Percentiles rank a stretch among this genome's conserved stretches.
Conservation (phyloP, 2,797 vertebrate genomes). For the Tauraco hartlaubi region DNA sequence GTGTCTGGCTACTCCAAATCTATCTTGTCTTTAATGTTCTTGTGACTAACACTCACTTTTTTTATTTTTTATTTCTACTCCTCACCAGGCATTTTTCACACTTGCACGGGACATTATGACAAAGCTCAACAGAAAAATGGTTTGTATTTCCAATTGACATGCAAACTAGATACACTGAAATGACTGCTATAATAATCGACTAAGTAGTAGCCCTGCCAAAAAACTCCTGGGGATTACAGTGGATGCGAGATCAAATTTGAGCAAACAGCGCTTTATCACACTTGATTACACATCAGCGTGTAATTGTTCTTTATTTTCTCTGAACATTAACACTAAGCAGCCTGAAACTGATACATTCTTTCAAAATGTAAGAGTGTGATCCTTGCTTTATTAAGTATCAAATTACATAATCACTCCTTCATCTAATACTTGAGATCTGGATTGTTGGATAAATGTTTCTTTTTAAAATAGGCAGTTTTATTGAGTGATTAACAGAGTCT, state of each 20-base stretch:
- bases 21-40: not conserved
- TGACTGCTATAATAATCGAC: not conserved
- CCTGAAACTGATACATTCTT: not conserved
- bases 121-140: constrained; percentile 98
- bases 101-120: constrained; percentile 97
- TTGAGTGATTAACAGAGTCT: not conserved
- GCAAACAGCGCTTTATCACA: not conserved
- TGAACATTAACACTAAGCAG: not conserved
- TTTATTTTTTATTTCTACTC: not conserved
- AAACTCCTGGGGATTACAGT: not conserved
- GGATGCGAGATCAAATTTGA: not conserved
- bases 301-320: not conserved
- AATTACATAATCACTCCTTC: not conserved
- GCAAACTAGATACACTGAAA: not conserved
- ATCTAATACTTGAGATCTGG: not conserved
- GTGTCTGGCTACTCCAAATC: not conserved
- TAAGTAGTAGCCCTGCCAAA: not conserved
- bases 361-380: not conserved
- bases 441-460: not conserved
- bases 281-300: not conserved
- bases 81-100: constrained; percentile 94
- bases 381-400: not conserved
- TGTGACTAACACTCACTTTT: not conserved
- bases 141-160: constrained; percentile 78
- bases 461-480: not conserved